Conservation (phyloP, 1,140 invertebrate species). For the Meloidogyne chitwoodi region DNA sequence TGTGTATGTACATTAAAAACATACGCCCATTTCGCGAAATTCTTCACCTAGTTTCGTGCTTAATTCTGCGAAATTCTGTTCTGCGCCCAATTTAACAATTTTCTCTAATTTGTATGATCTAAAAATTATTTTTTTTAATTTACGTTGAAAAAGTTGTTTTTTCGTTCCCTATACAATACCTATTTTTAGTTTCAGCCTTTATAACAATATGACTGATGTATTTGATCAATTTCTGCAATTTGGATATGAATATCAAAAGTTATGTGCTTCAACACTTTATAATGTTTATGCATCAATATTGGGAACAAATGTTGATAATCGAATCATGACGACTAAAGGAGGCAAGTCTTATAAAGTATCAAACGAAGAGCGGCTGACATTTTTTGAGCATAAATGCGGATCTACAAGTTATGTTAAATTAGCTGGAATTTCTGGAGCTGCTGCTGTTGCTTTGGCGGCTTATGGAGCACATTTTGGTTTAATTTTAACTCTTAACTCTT, state of each 20-base stretch:
- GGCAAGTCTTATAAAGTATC: background rate
- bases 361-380: background rate
- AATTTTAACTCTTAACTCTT: background rate
- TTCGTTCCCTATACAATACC: too few relatives aligned
- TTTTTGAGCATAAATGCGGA: background rate
- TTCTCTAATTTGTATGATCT: too few relatives aligned
- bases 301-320: background rate
- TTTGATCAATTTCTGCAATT: background rate
- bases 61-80: too few relatives aligned
- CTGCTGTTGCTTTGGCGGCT: slow-evolving; percentile 7
- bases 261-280: background rate
- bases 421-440: slow-evolving; percentile 7
- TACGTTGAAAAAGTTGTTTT: too few relatives aligned
- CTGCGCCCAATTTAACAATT: too few relatives aligned
- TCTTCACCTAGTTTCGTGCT: too few relatives aligned
- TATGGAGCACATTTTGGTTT: slow-evolving; percentile 20
- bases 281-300: background rate
- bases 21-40: too few relatives aligned
- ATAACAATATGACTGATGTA: background rate
- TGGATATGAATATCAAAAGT: background rate
- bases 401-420: background rate
- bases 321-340: background rate
- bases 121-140: too few relatives aligned
- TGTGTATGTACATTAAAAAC: too few relatives aligned
- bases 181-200: too few relatives aligned